phyloP scores from a whole-genome alignment of 2,888 invertebrate genomes.

The Drosophila borborema region DNA sequence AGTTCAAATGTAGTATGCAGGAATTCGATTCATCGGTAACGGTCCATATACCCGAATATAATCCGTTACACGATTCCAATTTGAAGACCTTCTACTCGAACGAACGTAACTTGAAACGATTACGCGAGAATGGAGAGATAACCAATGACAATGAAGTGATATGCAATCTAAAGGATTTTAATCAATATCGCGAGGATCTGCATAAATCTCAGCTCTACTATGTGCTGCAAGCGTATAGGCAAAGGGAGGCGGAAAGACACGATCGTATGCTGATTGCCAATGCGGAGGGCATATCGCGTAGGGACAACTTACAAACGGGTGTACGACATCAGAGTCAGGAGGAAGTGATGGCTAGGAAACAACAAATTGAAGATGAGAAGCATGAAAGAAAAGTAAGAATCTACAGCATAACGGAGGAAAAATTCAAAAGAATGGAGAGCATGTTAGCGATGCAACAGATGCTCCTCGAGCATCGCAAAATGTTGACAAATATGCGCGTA shows the following conservation, averaged over 20 bases:
- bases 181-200: constrained; percentile 88
- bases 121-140: constrained; percentile 87
- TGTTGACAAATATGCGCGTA: constrained; percentile 69
- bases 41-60: constrained; percentile 85
- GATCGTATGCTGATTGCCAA: constrained; percentile 79
- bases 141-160: constrained; percentile 87
- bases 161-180: constrained; percentile 88
- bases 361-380: constrained; percentile 52
- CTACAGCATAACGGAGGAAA: constrained; percentile 60
- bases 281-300: constrained; percentile 82
- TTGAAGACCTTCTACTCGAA: constrained; percentile 86
- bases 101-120: constrained; percentile 83
- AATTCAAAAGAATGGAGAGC: constrained; percentile 65
- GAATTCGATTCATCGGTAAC: constrained; percentile 81
- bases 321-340: constrained; percentile 64
- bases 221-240: constrained; percentile 84
- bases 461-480: constrained; percentile 70
- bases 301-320: constrained; percentile 67
- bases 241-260: constrained; percentile 74
- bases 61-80: constrained; percentile 87
- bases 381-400: constrained; percentile 62
- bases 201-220: constrained; percentile 87
- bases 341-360: constrained; percentile 73
- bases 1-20: constrained; percentile 75
- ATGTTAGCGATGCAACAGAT: constrained; percentile 58